A percentile compares a stretch with the other conserved stretches of the same genome.
These are phyloP conservation scores for Sardinella longiceps DNA, from an alignment of 2,797 vertebrate species.

Conservation along the genomic window DNA sequence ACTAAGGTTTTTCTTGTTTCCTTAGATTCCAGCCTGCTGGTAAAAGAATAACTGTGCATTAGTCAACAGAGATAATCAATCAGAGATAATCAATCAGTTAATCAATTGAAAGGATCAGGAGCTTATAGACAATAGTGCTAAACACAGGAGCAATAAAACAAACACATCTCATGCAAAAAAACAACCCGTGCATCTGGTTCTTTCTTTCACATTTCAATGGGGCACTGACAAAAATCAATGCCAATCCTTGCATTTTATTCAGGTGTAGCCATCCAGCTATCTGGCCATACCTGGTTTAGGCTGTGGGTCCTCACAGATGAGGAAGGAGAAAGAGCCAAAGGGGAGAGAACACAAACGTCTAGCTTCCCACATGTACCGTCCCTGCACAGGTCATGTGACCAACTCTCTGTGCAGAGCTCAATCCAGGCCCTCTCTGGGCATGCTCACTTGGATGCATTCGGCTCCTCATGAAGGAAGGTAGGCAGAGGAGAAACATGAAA, in stretches of 20 bases:
- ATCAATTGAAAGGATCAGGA: neutral
- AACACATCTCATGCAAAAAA: slow-evolving; percentile 29
- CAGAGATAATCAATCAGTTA: neutral
- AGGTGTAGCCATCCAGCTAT: slow-evolving; percentile 49
- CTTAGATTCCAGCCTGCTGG: neutral
- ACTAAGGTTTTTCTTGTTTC: neutral
- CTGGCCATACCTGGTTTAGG: slow-evolving; percentile 57
- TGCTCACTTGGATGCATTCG: slow-evolving; percentile 63
- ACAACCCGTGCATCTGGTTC: slow-evolving; percentile 33
- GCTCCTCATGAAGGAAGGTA: slow-evolving; percentile 62
- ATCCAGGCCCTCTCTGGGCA: slow-evolving; percentile 62
- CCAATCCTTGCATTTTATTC: slow-evolving; percentile 46
- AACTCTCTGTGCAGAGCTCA: slow-evolving; percentile 60
- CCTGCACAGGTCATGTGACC: slow-evolving; percentile 61
- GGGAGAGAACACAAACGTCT: slow-evolving; percentile 53
- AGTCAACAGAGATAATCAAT: neutral
- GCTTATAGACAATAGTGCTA: neutral
- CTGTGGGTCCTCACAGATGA: slow-evolving; percentile 56
- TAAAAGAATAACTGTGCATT: neutral
- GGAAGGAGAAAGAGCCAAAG: slow-evolving; percentile 51
- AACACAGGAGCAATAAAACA: slow-evolving; percentile 1
- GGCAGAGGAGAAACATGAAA: slow-evolving; percentile 49
- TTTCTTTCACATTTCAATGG: slow-evolving; percentile 29
- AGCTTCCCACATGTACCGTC: slow-evolving; percentile 60
- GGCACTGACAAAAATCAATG: slow-evolving; percentile 45